Evolutionary conservation across 2,797 vertebrate species (phyloP).

Genomic region (Argyrosomus regius): DNA sequence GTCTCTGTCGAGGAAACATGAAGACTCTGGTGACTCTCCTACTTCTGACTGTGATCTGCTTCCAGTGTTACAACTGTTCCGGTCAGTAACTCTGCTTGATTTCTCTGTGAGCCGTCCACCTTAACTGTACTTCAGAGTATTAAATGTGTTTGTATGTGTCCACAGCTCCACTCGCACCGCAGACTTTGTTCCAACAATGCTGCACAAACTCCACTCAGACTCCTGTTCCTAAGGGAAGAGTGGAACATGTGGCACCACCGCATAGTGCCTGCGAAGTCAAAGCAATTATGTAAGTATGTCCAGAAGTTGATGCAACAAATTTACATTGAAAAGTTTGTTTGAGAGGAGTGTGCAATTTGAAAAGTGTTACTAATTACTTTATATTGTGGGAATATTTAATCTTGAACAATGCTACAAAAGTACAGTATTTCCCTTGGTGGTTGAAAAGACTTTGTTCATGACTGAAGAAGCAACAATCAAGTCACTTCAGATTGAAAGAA

Average conservation of each 20-base stretch:
- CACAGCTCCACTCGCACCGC: accelerated
- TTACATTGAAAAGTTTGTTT: background rate
- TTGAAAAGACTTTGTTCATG: background rate
- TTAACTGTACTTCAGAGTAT: background rate
- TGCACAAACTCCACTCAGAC: accelerated
- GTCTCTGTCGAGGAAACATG: slow-evolving; percentile 45
- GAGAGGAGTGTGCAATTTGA: background rate
- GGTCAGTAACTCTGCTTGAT: slow-evolving; percentile 33
- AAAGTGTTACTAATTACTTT: background rate
- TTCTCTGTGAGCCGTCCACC: background rate
- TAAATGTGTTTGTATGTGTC: slow-evolving; percentile 20
- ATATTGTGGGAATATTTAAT: background rate
- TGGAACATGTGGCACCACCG: accelerated
- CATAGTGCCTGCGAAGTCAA: accelerated
- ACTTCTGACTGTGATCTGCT: slow-evolving; percentile 32
- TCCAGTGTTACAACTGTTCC: background rate
- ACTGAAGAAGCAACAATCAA: background rate
- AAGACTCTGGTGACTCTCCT: slow-evolving; percentile 31
- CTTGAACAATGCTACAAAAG: background rate
- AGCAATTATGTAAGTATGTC: slow-evolving; percentile 33
- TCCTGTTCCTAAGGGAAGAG: accelerated
- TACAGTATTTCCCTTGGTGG: too few species aligned
- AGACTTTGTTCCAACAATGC: accelerated
- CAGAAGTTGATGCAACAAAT: background rate
- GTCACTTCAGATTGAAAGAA: too few species aligned